Evolutionary conservation across 2,113 vertebrate species (phyloP).

Genomic region (Terrapene triunguis): DNA sequence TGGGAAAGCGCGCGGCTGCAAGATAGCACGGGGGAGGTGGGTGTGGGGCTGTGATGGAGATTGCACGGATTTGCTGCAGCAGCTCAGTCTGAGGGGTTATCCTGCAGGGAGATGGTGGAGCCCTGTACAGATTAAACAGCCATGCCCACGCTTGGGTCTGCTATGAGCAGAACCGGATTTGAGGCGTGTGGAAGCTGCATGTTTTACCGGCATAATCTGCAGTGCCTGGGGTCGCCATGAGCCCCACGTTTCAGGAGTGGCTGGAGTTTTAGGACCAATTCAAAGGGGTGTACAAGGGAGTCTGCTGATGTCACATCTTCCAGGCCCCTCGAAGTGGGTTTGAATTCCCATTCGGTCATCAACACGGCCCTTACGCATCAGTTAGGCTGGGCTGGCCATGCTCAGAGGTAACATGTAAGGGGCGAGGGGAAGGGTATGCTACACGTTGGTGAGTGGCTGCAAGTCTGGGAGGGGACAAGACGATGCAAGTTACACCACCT

Average conservation of each 20-base stretch:
- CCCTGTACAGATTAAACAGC: neutral
- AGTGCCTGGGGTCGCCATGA: neutral
- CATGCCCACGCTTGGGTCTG: neutral
- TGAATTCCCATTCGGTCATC: neutral
- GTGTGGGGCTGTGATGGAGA: neutral
- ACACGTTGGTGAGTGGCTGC: neutral
- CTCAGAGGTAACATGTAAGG: neutral
- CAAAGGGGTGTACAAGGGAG: neutral
- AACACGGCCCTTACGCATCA: neutral
- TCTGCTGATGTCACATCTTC: neutral
- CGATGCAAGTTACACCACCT: neutral
- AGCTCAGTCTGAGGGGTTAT: no score
- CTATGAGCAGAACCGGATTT: no score
- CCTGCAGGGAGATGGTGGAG: fast-evolving
- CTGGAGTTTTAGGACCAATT: neutral
- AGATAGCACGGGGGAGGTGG: neutral
- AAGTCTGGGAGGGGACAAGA: neutral
- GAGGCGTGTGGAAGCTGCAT: neutral
- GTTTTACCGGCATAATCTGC: neutral
- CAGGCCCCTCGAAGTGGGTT: neutral
- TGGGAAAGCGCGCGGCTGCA: neutral
- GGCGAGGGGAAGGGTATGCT: neutral
- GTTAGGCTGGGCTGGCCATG: neutral
- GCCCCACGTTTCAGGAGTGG: neutral
- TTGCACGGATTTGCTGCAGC: neutral